Evolutionary conservation across 2,797 vertebrate genomes (phyloP), one percentile per base, ranked within the genome.

Genomic region (Psittacula derbiana): DNA sequence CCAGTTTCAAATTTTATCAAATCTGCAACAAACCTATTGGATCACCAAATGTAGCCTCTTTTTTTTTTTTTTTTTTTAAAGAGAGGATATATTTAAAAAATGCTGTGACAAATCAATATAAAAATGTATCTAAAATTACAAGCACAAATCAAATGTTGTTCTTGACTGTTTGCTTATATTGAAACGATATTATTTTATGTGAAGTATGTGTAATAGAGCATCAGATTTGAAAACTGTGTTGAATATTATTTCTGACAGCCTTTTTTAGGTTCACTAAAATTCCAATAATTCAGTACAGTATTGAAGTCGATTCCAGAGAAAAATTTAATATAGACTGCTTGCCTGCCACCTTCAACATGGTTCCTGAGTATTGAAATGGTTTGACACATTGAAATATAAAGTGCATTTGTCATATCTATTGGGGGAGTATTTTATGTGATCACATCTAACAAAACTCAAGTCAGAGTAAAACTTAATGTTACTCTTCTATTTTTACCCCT

Each of bases 371-470:
- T 95, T 98, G 97, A 98, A 98, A 98, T 98, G 96, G 95, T 98
- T 98, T 98, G 98, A 98, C 98, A 98, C 98, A 98, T 98, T 98
- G 98, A 98, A 98, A 98, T 98, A 98, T 97, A 98, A 98, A 98
- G 96, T 98, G 94, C 96, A 98, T 98, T 98, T 98, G 98, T 98
- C 98, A 97, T 98, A 98, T 98, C 97, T 98, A 97, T 98, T 96
- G 98, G 97, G 95, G 88, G 94, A 97, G 97, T 97, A 97, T 97
- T 98, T 98, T 97, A 96, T 96, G 88, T 95, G 97, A 98, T 98
- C 86, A 16, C 94, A 97, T 97, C 95, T 97, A 97, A 97, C 97
- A 98, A 98, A 98, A 97, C 96, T 96, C 93, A 96, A 95, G 95
- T 96, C 85, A 96, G 95, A 96, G 49, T 95, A 97, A 97, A 97